Evolutionary conservation across 2,113 vertebrate species (phyloP).

Genomic region (Pangasianodon hypophthalmus): DNA sequence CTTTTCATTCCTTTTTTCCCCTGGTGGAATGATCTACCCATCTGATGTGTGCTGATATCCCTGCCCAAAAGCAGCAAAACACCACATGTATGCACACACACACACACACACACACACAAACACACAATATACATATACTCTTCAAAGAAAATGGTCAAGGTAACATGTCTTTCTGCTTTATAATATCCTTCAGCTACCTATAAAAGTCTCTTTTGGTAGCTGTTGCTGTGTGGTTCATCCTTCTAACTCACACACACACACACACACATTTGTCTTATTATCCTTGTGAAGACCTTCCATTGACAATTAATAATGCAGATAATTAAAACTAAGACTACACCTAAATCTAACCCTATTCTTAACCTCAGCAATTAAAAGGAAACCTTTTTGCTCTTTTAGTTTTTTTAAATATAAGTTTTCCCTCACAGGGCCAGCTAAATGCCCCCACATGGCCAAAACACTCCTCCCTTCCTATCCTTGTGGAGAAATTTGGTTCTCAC

Average conservation of each 20-base stretch:
- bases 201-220: background rate
- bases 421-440: background rate
- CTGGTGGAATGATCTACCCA: background rate
- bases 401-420: background rate
- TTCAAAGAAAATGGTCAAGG: background rate
- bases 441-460: background rate
- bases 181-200: background rate
- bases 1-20: background rate
- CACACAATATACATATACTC: background rate
- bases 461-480: background rate
- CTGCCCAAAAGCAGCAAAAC: conserved; percentile 18
- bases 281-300: background rate
- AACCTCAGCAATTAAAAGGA: background rate
- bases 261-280: background rate
- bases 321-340: background rate
- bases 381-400: background rate
- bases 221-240: background rate
- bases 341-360: background rate
- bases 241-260: background rate
- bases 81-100: background rate
- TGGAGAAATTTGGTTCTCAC: background rate
- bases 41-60: background rate
- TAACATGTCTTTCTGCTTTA: background rate
- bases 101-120: background rate
- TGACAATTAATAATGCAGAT: background rate